Conservation (phyloP, 2,113 vertebrate species). For the Ciconia boyciana region DNA sequence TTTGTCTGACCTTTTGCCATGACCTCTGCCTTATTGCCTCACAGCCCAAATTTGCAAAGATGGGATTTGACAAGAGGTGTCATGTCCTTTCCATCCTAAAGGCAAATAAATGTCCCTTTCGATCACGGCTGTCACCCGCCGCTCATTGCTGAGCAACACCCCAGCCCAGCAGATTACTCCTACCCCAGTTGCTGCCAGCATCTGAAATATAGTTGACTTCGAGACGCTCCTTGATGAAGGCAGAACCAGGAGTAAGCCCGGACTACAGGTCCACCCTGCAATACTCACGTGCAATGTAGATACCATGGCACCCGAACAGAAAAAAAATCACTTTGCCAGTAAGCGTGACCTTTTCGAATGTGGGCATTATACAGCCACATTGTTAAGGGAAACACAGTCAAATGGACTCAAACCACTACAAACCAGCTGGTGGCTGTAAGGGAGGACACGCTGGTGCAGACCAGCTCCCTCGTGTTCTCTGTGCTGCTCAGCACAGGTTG, state of each 20-base stretch:
- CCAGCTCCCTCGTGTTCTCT: not conserved
- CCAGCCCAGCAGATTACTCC: constrained; percentile 20
- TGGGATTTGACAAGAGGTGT: constrained; percentile 48
- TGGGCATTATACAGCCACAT: not conserved
- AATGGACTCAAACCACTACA: not conserved
- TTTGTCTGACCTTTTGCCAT: constrained; percentile 1
- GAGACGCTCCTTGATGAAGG: not conserved
- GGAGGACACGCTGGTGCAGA: not conserved
- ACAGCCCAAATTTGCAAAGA: not conserved
- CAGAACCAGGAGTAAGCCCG: not conserved
- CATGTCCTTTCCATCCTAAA: not conserved
- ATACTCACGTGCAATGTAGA: not conserved
- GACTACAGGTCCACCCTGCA: not conserved
- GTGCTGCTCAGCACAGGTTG: not conserved
- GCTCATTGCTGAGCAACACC: not conserved
- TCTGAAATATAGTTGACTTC: not conserved
- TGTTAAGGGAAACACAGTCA: not conserved
- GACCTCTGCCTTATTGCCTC: not conserved
- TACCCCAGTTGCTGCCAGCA: not conserved
- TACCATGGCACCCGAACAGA: not conserved
- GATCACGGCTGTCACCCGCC: not conserved
- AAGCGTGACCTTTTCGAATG: not conserved
- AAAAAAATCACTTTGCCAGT: not conserved
- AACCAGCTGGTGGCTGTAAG: not conserved
- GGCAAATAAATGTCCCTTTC: constrained; percentile 32